Percentiles rank a stretch among this genome's conserved stretches.
Evolutionary conservation across 1,140 invertebrate species (phyloP).

Genomic region (Aphelinus atriplicis): DNA sequence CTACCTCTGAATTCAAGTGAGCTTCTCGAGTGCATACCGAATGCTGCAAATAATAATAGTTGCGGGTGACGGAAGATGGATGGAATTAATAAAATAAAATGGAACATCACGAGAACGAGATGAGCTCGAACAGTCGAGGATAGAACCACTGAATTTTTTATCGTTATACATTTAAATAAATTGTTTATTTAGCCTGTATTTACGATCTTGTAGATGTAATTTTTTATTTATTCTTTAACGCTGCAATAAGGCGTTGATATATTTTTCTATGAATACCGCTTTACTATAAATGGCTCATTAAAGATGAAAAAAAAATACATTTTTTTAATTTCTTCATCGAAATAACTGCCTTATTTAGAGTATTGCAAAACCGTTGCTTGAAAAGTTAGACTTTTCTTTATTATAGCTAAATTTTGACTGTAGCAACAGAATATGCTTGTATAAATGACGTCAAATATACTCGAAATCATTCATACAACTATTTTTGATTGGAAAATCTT

Average conservation of each 20-base stretch:
- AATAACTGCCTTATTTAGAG: background rate
- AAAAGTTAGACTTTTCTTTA: conserved; percentile 23
- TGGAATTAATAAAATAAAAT: background rate
- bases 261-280: conserved; percentile 21
- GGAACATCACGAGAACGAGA: background rate
- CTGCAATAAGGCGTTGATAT: conserved; percentile 27
- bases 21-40: conserved; percentile 10
- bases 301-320: background rate
- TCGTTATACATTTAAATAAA: conserved; percentile 25
- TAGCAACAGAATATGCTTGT: no score
- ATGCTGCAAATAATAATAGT: conserved; percentile 2
- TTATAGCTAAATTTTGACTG: no score
- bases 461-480: no score
- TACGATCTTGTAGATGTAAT: conserved; percentile 6
- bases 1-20: conserved; percentile 10
- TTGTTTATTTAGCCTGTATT: conserved; percentile 29
- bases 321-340: background rate
- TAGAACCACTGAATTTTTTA: conserved; percentile 24
- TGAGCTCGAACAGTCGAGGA: conserved; percentile 8
- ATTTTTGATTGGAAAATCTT: no score
- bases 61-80: conserved; percentile 3
- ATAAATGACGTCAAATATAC: no score
- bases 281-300: conserved; percentile 12
- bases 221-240: conserved; percentile 23
- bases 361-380: background rate